These are phyloP conservation scores for Nyctibius grandis DNA, from an alignment of 2,797 vertebrate genomes.

Conservation along the genomic window DNA sequence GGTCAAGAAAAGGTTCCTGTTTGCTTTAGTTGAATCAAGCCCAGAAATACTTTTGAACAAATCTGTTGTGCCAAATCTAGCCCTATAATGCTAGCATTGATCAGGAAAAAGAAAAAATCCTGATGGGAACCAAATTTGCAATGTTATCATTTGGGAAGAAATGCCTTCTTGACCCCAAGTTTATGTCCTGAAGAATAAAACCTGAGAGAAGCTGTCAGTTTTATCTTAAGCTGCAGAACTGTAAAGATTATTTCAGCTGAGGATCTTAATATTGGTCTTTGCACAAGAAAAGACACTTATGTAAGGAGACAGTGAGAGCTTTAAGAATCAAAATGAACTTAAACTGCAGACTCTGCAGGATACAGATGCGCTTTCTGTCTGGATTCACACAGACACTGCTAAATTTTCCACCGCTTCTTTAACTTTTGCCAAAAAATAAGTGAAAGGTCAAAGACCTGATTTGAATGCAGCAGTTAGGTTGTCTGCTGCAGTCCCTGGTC, in stretches of 20 bases:
- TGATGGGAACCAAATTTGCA: neutral
- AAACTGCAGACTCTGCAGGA: neutral
- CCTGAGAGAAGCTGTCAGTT: slow-evolving; percentile 28
- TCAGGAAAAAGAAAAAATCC: neutral
- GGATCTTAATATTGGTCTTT: slow-evolving; percentile 22
- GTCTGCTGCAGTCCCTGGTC: neutral
- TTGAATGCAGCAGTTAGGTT: neutral
- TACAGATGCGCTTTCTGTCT: neutral
- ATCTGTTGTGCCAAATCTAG: neutral
- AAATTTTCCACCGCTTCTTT: neutral
- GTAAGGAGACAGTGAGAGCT: slow-evolving; percentile 21
- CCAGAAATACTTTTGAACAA: neutral
- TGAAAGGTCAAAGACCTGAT: neutral
- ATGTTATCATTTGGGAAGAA: neutral
- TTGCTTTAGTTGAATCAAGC: neutral
- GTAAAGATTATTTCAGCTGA: slow-evolving; percentile 44
- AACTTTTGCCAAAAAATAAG: neutral
- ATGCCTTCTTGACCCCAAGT: slow-evolving; percentile 24
- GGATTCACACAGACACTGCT: neutral
- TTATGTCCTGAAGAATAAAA: slow-evolving; percentile 41
- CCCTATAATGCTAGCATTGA: neutral
- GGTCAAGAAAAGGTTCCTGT: neutral
- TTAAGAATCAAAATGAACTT: slow-evolving; percentile 36
- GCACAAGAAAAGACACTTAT: slow-evolving; percentile 24
- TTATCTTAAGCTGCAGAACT: slow-evolving; percentile 45